phyloP scores from a whole-genome alignment of 2,888 invertebrate species.

The Meta bourneti region DNA sequence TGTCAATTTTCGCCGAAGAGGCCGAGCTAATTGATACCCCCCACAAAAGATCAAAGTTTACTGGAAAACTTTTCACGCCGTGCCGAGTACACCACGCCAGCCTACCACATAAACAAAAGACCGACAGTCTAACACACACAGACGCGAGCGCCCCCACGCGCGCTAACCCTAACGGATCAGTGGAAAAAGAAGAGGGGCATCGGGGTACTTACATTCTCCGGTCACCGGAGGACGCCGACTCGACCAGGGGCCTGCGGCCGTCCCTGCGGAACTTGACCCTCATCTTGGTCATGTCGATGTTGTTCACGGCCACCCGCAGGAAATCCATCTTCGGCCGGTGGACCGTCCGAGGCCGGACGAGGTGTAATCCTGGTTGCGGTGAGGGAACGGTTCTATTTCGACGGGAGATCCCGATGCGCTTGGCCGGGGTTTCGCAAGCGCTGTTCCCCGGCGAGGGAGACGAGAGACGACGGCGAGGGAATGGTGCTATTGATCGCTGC shows the following conservation, averaged over 20 bases:
- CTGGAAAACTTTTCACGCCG: neutral
- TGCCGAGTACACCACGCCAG: neutral
- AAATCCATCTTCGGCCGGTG: constrained; percentile 48
- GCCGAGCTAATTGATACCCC: too few species aligned
- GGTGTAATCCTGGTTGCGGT: neutral
- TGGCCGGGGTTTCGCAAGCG: neutral
- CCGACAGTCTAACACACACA: neutral
- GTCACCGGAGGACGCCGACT: constrained; percentile 55
- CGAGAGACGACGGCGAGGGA: constrained; percentile 48
- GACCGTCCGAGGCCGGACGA: neutral
- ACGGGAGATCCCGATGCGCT: neutral
- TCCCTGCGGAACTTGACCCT: constrained; percentile 47
- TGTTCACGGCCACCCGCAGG: constrained; percentile 68
- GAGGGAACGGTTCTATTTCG: neutral
- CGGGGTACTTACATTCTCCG: constrained; percentile 59
- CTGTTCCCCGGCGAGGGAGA: neutral
- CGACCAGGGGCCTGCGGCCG: constrained; percentile 56
- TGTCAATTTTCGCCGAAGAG: too few species aligned
- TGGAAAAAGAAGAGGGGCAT: neutral
- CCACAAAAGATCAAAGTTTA: too few species aligned
- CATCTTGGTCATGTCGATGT: constrained; percentile 71
- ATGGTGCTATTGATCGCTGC: constrained; percentile 51
- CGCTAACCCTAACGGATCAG: neutral
- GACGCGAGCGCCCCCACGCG: neutral
- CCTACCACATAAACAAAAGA: neutral